These are phyloP conservation scores for Melanotus villosus DNA, from an alignment of 2,888 invertebrate species.

Conservation along the genomic window DNA sequence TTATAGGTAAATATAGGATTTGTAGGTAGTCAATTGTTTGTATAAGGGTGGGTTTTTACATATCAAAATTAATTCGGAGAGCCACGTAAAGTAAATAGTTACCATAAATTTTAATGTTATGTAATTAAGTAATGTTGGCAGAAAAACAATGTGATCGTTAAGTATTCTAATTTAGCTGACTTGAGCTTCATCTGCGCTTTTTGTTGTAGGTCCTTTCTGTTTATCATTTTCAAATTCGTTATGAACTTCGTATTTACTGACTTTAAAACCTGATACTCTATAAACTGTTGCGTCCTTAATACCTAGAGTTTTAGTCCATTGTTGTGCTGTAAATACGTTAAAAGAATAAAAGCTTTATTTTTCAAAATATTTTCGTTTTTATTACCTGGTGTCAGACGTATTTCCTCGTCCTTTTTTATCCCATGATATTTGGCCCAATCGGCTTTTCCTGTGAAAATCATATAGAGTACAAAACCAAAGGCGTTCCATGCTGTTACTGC, in stretches of 20 bases:
- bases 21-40: no score
- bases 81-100: no score
- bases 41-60: no score
- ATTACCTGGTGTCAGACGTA: conserved; percentile 72
- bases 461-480: conserved; percentile 76
- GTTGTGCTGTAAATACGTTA: conserved; percentile 68
- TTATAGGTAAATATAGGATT: no score
- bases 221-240: conserved; percentile 47
- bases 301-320: conserved; percentile 73
- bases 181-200: background rate
- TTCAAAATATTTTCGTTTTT: conserved; percentile 38
- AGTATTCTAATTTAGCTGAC: conserved; percentile 2
- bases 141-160: conserved; percentile 10
- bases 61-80: no score
- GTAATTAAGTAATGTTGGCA: background rate
- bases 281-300: conserved; percentile 73
- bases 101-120: no score
- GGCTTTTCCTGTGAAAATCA: conserved; percentile 73
- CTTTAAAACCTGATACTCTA: conserved; percentile 71
- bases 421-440: conserved; percentile 81
- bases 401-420: conserved; percentile 74
- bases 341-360: conserved; percentile 53
- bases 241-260: conserved; percentile 58
- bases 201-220: background rate
- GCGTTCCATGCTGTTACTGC: conserved; percentile 81